Percentiles rank a stretch among this genome's conserved stretches.
Evolutionary conservation across 2,888 invertebrate species (phyloP).

Genomic region (Keiferia lycopersicella): DNA sequence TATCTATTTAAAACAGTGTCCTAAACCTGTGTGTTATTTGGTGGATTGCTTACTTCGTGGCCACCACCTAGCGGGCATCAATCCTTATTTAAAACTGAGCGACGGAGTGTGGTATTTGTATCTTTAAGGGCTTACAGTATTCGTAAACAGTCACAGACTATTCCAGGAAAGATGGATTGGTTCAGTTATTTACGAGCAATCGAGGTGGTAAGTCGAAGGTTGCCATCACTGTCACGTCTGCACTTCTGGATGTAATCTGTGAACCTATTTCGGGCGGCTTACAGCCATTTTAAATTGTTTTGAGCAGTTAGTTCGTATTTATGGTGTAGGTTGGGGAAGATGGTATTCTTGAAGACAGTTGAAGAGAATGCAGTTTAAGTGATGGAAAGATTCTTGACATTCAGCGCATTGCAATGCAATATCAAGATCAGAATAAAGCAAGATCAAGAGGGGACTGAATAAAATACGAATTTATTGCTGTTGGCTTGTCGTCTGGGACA

Average conservation of each 20-base stretch:
- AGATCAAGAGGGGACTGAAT: neutral
- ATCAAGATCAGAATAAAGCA: neutral
- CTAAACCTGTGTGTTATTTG: no score
- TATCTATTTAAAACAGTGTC: no score
- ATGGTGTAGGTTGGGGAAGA: neutral
- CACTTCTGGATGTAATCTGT: neutral
- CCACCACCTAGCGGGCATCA: constrained; percentile 15
- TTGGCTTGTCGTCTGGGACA: no score
- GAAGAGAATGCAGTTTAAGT: neutral
- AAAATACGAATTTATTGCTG: no score
- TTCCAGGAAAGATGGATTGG: constrained; percentile 15
- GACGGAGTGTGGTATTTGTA: constrained; percentile 19
- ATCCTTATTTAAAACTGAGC: constrained; percentile 19
- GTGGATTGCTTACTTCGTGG: neutral
- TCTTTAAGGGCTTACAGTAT: constrained; percentile 13
- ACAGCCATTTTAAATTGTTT: neutral
- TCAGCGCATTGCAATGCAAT: neutral
- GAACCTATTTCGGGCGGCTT: constrained; percentile 1
- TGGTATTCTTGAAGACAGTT: neutral
- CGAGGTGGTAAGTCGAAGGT: constrained; percentile 11
- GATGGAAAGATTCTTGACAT: neutral
- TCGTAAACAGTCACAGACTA: constrained; percentile 19
- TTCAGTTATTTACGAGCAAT: constrained; percentile 6
- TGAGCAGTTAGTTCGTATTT: neutral
- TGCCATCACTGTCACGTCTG: constrained; percentile 16